Percentiles rank a stretch among this genome's conserved stretches.
Conservation (phyloP, 2,797 vertebrate genomes). For the Anguilla marmorata region DNA sequence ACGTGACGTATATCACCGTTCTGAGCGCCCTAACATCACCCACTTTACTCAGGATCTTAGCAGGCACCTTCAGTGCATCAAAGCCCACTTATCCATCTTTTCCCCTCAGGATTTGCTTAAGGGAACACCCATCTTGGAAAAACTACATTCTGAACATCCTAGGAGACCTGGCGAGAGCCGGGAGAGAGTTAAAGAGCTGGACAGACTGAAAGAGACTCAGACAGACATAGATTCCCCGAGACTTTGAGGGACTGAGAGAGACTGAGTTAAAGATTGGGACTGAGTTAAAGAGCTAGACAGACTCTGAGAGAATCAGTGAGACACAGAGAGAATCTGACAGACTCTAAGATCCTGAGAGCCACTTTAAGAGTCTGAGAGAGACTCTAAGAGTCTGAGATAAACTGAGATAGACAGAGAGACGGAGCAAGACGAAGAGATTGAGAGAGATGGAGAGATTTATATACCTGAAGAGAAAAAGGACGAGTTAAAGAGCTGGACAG, state of each 20-base stretch:
- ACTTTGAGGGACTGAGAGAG: too few relatives aligned
- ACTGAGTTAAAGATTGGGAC: too few relatives aligned
- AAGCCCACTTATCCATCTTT: not conserved
- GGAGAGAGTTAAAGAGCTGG: not conserved
- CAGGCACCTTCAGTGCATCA: not conserved
- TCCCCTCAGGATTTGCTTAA: too few relatives aligned
- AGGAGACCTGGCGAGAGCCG: not conserved
- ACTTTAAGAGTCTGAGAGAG: too few relatives aligned
- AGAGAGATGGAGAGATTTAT: too few relatives aligned
- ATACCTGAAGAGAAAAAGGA: too few relatives aligned
- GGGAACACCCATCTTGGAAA: not conserved
- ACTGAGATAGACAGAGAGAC: too few relatives aligned
- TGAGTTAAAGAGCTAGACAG: not conserved
- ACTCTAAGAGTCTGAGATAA: too few relatives aligned
- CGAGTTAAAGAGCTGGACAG: not conserved
- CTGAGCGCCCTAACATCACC: not conserved
- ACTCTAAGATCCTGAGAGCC: too few relatives aligned
- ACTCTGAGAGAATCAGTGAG: not conserved
- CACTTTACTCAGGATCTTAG: not conserved
- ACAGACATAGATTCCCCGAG: too few relatives aligned
- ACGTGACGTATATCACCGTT: not conserved
- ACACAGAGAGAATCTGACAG: not conserved
- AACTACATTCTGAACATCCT: not conserved
- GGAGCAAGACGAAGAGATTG: too few relatives aligned
- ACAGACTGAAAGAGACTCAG: too few relatives aligned